These are phyloP conservation scores for Sarcophaga peregrina DNA, from an alignment of 1,140 invertebrate species.

Conservation along the genomic window DNA sequence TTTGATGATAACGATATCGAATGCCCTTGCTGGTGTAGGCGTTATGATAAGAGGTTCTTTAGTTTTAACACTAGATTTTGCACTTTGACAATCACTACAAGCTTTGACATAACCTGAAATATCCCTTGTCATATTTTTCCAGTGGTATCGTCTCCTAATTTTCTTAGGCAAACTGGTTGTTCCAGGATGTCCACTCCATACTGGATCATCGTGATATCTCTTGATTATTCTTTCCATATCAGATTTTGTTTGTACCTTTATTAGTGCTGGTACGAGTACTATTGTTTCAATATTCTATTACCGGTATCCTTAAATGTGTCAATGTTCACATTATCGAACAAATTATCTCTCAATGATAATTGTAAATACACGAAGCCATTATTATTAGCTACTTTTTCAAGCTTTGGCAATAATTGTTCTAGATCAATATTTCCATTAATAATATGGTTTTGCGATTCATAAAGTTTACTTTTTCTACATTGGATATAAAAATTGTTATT, in stretches of 20 bases:
- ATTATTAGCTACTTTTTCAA: constrained; percentile 17
- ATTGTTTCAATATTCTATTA: neutral
- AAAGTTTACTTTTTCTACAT: neutral
- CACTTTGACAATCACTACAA: neutral
- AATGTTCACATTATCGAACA: neutral
- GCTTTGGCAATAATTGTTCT: constrained; percentile 9
- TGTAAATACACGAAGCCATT: neutral
- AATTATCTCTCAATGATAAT: neutral
- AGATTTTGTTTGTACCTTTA: neutral
- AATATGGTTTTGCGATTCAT: neutral
- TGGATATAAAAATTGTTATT: neutral
- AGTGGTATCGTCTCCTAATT: neutral
- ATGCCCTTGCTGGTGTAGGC: neutral
- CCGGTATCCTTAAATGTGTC: neutral
- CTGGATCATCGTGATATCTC: constrained; percentile 22
- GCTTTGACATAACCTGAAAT: neutral
- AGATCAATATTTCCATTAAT: constrained; percentile 19
- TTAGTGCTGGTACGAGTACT: neutral
- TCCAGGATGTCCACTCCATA: neutral
- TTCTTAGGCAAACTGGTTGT: neutral
- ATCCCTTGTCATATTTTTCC: constrained; percentile 24
- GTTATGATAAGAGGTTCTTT: neutral
- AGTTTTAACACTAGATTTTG: neutral
- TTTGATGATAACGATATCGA: neutral
- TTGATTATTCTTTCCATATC: neutral